Base-by-base conservation (phyloP, 2,797 vertebrate species). In the Nasua narica region DNA sequence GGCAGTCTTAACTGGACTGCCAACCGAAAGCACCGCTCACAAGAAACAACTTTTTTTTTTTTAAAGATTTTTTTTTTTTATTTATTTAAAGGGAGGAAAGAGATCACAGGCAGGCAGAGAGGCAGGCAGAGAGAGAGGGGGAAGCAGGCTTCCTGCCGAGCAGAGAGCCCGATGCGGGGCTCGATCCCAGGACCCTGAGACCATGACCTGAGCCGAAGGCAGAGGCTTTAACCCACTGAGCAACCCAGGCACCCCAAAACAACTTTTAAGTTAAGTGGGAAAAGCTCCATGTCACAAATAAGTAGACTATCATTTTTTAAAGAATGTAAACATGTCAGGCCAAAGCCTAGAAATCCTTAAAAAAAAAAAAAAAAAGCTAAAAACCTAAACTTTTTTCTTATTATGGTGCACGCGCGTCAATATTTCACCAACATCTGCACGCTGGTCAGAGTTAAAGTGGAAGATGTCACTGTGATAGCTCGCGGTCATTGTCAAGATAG, bases 1-100 rank as follows among this genome's bases (percentile, higher is more conserved):
- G 1, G 79, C 1, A 37, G 81, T 40, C 40, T n/a, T 18, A 43
- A 0, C 12, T 15, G 5, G 48, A 35, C 0, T 21, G 37, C 3
- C 2, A 37, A 25, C 74, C 9, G 0, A 54, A 21, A 83, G 18
- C 23, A 25, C 0, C 29, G 79, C 18, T 82, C 23, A 27, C 29
- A 46, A 48, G 87, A n/a, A 88, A 50, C 1, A 50, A 27, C 50
- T 82, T 77, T 90, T 2, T n/a, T n/a, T n/a, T n/a, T n/a, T n/a
- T n/a, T n/a, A n/a, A n/a, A n/a, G n/a, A n/a, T n/a, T n/a, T n/a
- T n/a, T n/a, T n/a, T n/a, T n/a, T n/a, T n/a, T n/a, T n/a, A n/a
- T n/a, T n/a, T n/a, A n/a, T n/a, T n/a, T n/a, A n/a, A n/a, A n/a
- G n/a, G n/a, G n/a, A n/a, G n/a, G n/a, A n/a, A n/a, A n/a, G n/a